Evolutionary conservation across 1,140 invertebrate species (phyloP), one percentile per base, ranked within the genome.

Genomic region (Vanessa tameamea): DNA sequence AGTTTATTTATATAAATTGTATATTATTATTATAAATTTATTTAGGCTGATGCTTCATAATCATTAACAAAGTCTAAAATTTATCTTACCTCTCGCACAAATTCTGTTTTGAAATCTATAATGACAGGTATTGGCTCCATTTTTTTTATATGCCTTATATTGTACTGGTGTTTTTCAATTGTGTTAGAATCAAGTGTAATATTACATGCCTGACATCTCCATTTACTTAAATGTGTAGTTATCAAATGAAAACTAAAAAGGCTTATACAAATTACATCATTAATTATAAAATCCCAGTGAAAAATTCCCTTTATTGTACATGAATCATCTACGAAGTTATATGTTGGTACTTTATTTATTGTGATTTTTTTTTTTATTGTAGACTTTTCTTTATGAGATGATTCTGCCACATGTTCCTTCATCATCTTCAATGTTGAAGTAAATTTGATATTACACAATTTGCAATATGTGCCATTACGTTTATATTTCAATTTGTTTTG

Each of bases 11-110:
- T 20, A 20, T 20, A 20, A 20, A 20, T 20, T 20, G 1, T 20
- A 20, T 20, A 20, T 20, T 20, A 20, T 20, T 20, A 20, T 20
- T 20, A 9, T 3, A 11, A 11, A 43, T 43, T 3, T 43, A 9
- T 43, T 9, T 43, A 43, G 8, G 8, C 9, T 43, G 9, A 1
- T 43, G 6, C 20, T 31, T 71, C 7, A 15, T 51, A 5, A n/a
- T 61, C 5, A 57, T 11, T 63, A 50, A 37, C 26, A 59, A 2
- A 55, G 53, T 13, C 61, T 12, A 47, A 69, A 75, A 77, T n/a
- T 20, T 8, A 57, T 23, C 26, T 23, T 78, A 86, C 84, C 79
- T 80, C 78, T 75, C 84, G 79, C 8, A 86, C 72, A 63, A 84
- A 83, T 70, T 86, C 84, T 3, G 59, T n/a, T 26, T 64, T 16